Conservation (phyloP, 2,797 vertebrate species). For the Dromococcyx pavoninus region DNA sequence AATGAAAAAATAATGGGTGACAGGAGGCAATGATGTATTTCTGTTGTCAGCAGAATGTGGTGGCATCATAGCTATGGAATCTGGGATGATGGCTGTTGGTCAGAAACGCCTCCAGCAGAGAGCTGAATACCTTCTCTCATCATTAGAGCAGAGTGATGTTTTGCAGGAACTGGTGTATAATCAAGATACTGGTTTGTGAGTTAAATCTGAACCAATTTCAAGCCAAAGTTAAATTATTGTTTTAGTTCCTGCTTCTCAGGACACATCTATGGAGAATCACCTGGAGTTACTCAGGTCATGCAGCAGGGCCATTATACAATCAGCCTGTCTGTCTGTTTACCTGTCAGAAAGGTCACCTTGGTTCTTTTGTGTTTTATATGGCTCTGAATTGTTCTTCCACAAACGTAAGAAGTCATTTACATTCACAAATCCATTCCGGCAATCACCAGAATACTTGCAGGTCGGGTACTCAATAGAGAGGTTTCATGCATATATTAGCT, state of each 20-base stretch:
- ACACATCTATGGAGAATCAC: background rate
- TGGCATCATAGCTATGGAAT: constrained; percentile 45
- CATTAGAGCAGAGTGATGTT: background rate
- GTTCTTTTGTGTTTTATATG: background rate
- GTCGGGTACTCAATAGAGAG: background rate
- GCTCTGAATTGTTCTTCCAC: background rate
- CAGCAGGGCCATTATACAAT: background rate
- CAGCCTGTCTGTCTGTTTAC: background rate
- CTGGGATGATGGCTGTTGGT: background rate
- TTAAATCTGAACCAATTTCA: background rate
- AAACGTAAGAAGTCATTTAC: background rate
- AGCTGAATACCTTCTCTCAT: background rate
- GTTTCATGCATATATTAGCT: background rate
- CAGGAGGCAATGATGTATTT: background rate
- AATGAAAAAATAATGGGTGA: background rate
- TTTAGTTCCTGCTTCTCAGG: background rate
- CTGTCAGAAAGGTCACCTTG: background rate
- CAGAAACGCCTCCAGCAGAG: background rate
- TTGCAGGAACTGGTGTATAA: constrained; percentile 25
- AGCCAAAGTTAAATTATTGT: background rate
- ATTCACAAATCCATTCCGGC: background rate
- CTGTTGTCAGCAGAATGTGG: constrained; percentile 1
- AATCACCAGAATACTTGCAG: background rate
- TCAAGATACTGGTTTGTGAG: background rate
- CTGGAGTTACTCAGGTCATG: background rate